These are phyloP conservation scores for Eunapius fragilis DNA, from an alignment of 37 sponge, comb jelly and placozoan genomes.

Conservation along the genomic window DNA sequence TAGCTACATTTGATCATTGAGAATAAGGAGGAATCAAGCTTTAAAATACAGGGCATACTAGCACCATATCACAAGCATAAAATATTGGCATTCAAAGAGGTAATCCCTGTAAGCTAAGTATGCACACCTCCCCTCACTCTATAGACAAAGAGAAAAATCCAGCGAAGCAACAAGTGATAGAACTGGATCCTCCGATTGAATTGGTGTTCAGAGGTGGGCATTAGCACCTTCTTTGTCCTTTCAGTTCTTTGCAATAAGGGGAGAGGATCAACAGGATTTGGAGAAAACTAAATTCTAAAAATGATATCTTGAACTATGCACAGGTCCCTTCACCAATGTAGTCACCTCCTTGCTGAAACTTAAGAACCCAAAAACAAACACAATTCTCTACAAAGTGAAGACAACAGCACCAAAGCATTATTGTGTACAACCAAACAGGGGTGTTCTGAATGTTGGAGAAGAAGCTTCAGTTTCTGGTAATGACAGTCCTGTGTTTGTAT, in stretches of 20 bases:
- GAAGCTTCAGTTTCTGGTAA: no score
- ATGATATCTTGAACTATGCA: neutral
- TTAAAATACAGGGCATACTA: no score
- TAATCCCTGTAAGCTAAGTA: no score
- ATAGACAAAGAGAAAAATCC: no score
- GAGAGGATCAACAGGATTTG: neutral
- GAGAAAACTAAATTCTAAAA: neutral
- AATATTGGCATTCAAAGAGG: no score
- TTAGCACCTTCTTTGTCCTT: slow-evolving; percentile 3
- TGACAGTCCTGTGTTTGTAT: no score
- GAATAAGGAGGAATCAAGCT: no score
- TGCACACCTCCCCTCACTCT: no score
- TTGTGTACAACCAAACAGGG: slow-evolving; percentile 97
- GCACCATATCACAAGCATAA: no score
- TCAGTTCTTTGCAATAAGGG: neutral
- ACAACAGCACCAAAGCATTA: slow-evolving; percentile 97
- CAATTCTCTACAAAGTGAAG: slow-evolving; percentile 95
- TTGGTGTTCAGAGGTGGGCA: slow-evolving; percentile 77
- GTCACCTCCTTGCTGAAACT: slow-evolving; percentile 74
- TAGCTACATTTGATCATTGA: no score
- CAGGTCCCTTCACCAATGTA: slow-evolving; percentile 84
- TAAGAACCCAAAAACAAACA: slow-evolving; percentile 69
- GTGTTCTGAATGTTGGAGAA: slow-evolving; percentile 60
- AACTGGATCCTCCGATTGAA: slow-evolving; percentile 68
- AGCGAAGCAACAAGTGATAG: slow-evolving; percentile 52